Base-by-base conservation (phyloP, 2,797 vertebrate species). In the Siniperca undulata region DNA sequence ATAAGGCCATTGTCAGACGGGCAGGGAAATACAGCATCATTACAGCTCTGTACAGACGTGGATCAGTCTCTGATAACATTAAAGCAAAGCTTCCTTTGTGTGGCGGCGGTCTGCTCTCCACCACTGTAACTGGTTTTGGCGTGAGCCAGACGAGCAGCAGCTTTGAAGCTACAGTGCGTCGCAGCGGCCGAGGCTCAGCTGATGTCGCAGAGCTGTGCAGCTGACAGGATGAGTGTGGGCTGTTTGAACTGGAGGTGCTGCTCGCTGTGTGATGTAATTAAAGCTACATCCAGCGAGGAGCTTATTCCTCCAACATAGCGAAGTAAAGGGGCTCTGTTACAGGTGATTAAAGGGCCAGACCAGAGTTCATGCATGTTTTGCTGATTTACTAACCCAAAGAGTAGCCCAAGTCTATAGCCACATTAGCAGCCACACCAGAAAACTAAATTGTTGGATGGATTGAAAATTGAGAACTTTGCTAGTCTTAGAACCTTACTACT, bases 21-120 rank as follows among this genome's bases (percentile, higher is more conserved):
- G 81, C 83, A 58, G 88, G 77, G 88, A 74, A 83, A 64, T 20
- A 40, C 86, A 80, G 88, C 88, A 70, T 92, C 87, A 91, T 93
- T 92, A 92, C 86, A 56, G 88, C 46, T 42, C 74, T 3, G 66
- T 38, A 78, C 88, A 77, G 88, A 85, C 83, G 84, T 79, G 88
- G 90, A 92, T 94, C 94, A 94, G 93, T 90, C 95, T 91, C 86
- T 97, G 97, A 97, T 97, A 96, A 95, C 95, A 96, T 97, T 97
- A 97, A 93, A 96, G 95, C 92, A 94, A 96, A 96, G 95, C 95
- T 95, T 96, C 87, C 91, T 95, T 95, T 95, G 96, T 95, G 93
- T 93, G 95, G 88, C 91, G 95, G 96, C 88, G 93, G 94, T 97
- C 97, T 97, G 94, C 67, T 92, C 93, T 91, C 76, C 91, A 89